These are phyloP conservation scores for Melanophora roralis DNA, from an alignment of 2,888 invertebrate genomes.

Conservation along the genomic window DNA sequence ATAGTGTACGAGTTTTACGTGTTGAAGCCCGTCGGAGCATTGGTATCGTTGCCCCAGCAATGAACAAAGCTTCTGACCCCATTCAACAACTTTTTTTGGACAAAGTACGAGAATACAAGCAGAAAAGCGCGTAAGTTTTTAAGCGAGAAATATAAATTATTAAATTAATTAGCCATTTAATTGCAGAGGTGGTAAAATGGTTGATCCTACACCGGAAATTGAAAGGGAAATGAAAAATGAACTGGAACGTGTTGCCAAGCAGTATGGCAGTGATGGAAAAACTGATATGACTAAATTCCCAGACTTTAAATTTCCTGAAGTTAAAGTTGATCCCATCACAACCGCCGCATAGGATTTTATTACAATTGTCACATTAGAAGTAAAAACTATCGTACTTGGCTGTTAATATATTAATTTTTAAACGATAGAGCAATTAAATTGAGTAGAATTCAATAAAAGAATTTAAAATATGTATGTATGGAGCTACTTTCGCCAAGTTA, in stretches of 20 bases:
- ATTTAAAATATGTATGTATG: too few relatives aligned
- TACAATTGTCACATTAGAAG: background rate
- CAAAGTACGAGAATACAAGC: conserved; percentile 92
- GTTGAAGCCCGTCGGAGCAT: conserved; percentile 83
- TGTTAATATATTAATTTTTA: background rate
- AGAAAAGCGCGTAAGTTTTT: conserved; percentile 87
- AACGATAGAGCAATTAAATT: conserved; percentile 5
- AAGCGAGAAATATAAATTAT: background rate
- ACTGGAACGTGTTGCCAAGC: conserved; percentile 87
- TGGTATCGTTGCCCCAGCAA: conserved; percentile 83
- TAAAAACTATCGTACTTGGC: conserved; percentile 20
- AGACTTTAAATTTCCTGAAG: conserved; percentile 87
- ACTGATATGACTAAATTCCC: conserved; percentile 95
- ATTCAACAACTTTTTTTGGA: conserved; percentile 96
- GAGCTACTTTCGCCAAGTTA: too few relatives aligned
- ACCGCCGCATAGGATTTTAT: conserved; percentile 57
- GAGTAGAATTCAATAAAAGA: background rate
- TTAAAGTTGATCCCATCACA: conserved; percentile 83
- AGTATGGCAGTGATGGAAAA: conserved; percentile 86
- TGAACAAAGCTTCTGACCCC: conserved; percentile 88
- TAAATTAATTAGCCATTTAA: background rate
- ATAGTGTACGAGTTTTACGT: conserved; percentile 78
- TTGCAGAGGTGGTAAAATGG: conserved; percentile 87
- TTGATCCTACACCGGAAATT: conserved; percentile 87
- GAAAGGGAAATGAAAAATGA: conserved; percentile 86